A percentile compares a stretch with the other conserved stretches of the same genome.
phyloP scores from a whole-genome alignment of 2,888 invertebrate species.

The Troglohyphantes excavatus region DNA sequence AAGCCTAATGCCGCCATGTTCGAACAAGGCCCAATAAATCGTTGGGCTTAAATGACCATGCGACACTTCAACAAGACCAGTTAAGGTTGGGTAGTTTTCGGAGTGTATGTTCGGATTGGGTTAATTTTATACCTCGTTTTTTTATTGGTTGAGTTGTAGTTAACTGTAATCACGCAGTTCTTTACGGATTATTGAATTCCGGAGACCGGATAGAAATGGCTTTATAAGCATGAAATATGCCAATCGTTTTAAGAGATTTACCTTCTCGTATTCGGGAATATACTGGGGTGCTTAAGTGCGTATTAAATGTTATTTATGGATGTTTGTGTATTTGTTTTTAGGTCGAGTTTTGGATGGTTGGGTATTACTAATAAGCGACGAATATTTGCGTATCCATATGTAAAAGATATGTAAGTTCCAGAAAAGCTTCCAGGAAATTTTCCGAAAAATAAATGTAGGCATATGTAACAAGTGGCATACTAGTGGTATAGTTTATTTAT shows the following conservation, averaged over 20 bases:
- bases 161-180: neutral
- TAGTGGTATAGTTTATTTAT: too few species aligned
- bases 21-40: slow-evolving; percentile 56
- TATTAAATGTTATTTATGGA: neutral
- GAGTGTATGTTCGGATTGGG: slow-evolving; percentile 10
- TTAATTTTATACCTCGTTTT: slow-evolving; percentile 37
- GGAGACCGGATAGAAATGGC: neutral
- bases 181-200: slow-evolving; percentile 26
- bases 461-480: too few species aligned
- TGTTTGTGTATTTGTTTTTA: neutral
- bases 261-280: neutral
- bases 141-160: slow-evolving; percentile 6
- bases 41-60: slow-evolving; percentile 48
- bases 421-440: too few species aligned
- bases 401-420: neutral
- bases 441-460: too few species aligned
- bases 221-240: slow-evolving; percentile 3
- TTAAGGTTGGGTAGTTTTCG: slow-evolving; percentile 28
- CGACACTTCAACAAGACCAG: slow-evolving; percentile 54
- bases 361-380: neutral
- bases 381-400: neutral
- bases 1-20: slow-evolving; percentile 52
- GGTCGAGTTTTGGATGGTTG: neutral
- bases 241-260: neutral
- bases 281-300: neutral